A percentile compares a stretch with the other conserved stretches of the same genome.
Evolutionary conservation across 2,797 vertebrate species (phyloP).

Genomic region (Mus spretus): DNA sequence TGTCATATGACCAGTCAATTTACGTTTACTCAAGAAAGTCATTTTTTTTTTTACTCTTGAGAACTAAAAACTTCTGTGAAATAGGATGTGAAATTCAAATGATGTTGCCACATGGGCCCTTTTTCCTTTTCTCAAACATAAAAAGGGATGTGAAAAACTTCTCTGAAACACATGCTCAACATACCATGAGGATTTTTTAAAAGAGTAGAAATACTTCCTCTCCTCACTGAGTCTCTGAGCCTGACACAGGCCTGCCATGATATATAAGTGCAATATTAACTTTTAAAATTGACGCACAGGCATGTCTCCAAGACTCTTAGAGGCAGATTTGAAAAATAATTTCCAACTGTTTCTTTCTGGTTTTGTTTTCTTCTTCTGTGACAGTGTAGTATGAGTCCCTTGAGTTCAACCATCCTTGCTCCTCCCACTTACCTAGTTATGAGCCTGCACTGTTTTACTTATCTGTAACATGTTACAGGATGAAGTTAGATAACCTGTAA

Average conservation of each 20-base stretch:
- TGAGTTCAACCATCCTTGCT: not conserved
- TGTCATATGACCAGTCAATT: not conserved
- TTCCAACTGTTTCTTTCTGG: not conserved
- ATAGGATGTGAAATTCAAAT: conserved; percentile 81
- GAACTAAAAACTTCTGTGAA: conserved; percentile 71
- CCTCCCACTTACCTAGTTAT: not conserved
- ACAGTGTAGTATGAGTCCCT: not conserved
- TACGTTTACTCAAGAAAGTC: conserved; percentile 9
- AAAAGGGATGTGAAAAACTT: conserved; percentile 80
- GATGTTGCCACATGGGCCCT: conserved; percentile 66
- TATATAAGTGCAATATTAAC: conserved; percentile 3
- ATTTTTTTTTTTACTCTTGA: not conserved
- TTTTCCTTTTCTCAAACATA: conserved; percentile 49
- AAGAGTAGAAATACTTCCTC: conserved; percentile 32
- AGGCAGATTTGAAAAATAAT: not conserved
- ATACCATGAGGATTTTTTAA: conserved; percentile 21
- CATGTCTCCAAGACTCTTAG: not conserved
- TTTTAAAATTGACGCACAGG: not conserved
- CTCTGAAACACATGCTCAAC: not conserved
- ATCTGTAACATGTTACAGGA: not conserved
- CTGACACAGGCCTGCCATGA: not conserved
- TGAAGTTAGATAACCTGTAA: not conserved
- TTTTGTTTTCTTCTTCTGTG: conserved; percentile 23
- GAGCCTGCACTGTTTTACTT: not conserved
- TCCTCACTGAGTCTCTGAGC: conserved; percentile 6